A percentile compares a stretch with the other conserved stretches of the same genome.
phyloP scores from a whole-genome alignment of 2,113 vertebrate species.

The Cyanoderma ruficeps region DNA sequence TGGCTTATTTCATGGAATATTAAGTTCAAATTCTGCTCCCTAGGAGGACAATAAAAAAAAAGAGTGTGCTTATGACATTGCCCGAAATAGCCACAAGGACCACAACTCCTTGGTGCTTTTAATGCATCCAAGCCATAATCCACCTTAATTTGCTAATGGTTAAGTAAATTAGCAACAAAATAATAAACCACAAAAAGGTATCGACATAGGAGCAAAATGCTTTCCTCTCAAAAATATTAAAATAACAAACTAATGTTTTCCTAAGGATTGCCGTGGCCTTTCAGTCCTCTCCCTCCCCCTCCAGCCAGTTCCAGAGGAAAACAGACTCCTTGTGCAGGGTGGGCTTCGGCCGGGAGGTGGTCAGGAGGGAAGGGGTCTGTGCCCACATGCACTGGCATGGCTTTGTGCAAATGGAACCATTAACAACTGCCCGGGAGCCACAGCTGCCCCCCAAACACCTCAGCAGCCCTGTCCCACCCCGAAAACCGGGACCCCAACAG shows the following conservation, averaged over 20 bases:
- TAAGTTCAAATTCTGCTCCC: constrained; percentile 95
- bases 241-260: constrained; percentile 30
- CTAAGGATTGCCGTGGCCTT: not conserved
- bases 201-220: constrained; percentile 51
- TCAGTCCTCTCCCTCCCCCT: not conserved
- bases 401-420: constrained; percentile 3
- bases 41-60: constrained; percentile 85
- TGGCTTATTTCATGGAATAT: constrained; percentile 99
- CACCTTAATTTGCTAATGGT: constrained; percentile 76
- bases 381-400: not conserved
- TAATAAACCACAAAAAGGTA: constrained; percentile 70
- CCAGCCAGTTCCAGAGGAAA: not conserved
- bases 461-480: fast-evolving
- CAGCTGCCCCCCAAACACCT: not conserved
- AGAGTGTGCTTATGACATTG: constrained; percentile 77
- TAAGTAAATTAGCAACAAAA: constrained; percentile 77
- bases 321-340: constrained; percentile 16
- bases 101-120: constrained; percentile 71
- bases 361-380: not conserved
- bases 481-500: fast-evolving
- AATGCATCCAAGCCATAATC: constrained; percentile 71
- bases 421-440: constrained; percentile 7
- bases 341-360: constrained; percentile 21
- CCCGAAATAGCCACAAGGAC: constrained; percentile 81
- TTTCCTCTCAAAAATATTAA: constrained; percentile 63